A percentile compares a stretch with the other conserved stretches of the same genome.
Conservation (phyloP, 2,113 vertebrate genomes). For the Glaucomys volans region DNA sequence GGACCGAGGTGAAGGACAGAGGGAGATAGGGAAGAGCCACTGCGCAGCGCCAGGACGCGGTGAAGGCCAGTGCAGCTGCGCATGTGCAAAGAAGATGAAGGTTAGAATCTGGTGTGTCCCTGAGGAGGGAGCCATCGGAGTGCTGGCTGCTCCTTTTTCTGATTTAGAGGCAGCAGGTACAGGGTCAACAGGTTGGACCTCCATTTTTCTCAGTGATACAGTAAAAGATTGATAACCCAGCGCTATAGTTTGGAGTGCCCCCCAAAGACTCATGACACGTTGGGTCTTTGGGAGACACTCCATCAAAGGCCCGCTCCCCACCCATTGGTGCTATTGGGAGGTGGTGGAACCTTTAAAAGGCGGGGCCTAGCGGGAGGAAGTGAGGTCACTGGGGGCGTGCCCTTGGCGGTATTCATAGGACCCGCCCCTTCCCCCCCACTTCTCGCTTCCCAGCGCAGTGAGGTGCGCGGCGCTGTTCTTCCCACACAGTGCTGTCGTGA, state of each 20-base stretch:
- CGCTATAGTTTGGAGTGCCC: background rate
- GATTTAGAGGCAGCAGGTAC: background rate
- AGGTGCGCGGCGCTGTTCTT: too few relatives aligned
- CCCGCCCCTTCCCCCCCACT: background rate
- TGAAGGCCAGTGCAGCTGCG: too few relatives aligned
- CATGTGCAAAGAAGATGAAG: background rate
- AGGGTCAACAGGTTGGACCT: background rate
- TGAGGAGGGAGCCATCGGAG: background rate
- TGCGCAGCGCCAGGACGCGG: too few relatives aligned
- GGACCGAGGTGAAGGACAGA: too few relatives aligned
- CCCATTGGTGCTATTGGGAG: background rate
- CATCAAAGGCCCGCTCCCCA: background rate
- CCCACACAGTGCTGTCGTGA: fast-evolving
- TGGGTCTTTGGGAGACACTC: too few relatives aligned
- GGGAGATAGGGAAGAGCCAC: background rate
- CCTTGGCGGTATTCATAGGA: too few relatives aligned
- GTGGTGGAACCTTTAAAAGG: background rate
- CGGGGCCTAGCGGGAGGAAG: background rate
- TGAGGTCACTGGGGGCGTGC: too few relatives aligned
- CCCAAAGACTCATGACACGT: too few relatives aligned
- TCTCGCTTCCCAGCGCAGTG: background rate
- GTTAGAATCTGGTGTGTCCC: background rate
- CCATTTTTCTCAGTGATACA: background rate
- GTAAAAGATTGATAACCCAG: background rate
- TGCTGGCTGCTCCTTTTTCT: background rate